phyloP scores from a whole-genome alignment of 2,113 vertebrate genomes.

The Alethe castanea region DNA sequence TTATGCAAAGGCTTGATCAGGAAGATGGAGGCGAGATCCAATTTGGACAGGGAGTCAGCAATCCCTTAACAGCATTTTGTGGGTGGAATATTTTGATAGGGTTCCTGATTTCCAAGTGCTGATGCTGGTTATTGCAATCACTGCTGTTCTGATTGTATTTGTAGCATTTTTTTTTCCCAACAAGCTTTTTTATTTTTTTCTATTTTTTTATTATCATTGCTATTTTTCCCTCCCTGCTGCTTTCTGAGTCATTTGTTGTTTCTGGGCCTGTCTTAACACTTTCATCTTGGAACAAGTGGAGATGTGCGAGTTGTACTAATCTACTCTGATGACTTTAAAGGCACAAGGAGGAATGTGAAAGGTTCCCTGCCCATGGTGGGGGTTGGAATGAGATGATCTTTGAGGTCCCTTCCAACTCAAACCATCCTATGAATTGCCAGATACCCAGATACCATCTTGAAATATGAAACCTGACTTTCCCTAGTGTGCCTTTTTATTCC shows the following conservation, averaged over 20 bases:
- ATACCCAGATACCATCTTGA: not conserved
- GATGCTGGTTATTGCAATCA: conserved; percentile 4
- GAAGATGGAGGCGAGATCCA: conserved; percentile 44
- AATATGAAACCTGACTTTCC: not conserved
- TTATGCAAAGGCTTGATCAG: conserved; percentile 36
- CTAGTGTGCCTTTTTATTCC: not conserved
- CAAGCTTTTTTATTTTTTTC: not conserved
- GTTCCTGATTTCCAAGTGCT: conserved; percentile 1
- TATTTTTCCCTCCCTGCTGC: not conserved
- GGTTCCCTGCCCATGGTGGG: not conserved
- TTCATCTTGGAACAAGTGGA: not conserved
- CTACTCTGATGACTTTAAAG: not conserved
- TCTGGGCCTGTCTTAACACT: not conserved
- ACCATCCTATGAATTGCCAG: not conserved
- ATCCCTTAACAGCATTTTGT: conserved; percentile 29
- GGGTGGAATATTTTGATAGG: conserved; percentile 52
- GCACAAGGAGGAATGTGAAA: not conserved
- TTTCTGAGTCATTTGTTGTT: conserved; percentile 1
- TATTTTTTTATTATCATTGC: not conserved
- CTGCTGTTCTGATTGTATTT: conserved; percentile 3
- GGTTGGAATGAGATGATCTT: not conserved
- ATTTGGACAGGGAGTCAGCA: conserved; percentile 36
- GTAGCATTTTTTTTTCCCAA: not conserved
- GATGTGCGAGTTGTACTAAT: not conserved
- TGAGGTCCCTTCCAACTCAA: not conserved